Evolutionary conservation across 2,888 invertebrate species (phyloP), one percentile per base, ranked within the genome.

Genomic region (Eristalinus aeneus): DNA sequence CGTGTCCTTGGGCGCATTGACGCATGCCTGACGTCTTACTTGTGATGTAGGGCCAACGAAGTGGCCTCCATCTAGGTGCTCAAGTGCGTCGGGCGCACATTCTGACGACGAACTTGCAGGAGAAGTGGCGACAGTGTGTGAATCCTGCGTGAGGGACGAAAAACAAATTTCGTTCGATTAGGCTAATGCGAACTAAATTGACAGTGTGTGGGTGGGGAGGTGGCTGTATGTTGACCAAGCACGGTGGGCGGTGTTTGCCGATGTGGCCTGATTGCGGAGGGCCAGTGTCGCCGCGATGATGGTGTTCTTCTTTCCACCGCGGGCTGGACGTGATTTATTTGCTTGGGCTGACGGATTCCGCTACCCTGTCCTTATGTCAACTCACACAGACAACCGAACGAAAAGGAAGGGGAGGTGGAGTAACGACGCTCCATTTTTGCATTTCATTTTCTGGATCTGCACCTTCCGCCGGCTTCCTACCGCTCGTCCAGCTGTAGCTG

Each of bases 111-210:
- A n/a, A n/a, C 27, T 27, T 2, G 2, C 27, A 27, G 5, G 5
- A 27, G 5, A 56, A 32, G 64, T 71, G 74, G 6, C 12, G 74
- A 10, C 12, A 32, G 22, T 53, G 64, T 46, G 36, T 75, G 46
- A 56, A 67, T 54, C 69, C 73, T 64, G 23, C 34, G 64, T 58
- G 22, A 53, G 67, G n/a, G 39, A 39, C n/a, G 75, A 27, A 5
- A 80, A 85, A 85, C 80, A 85, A 76, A 84, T 76, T 79, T 64
- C 60, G 34, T 79, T 69, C 75, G 67, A 85, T 80, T 72, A 68
- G 58, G 68, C 68, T 81, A 85, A 85, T 85, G 80, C 71, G 56
- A 64, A 53, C 73, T 71, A 79, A 85, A 85, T 80, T 76, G 76
- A 80, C 80, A 75, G 27, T 56, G 46, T 53, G 23, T 23, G 23